Evolutionary conservation across 2,888 invertebrate genomes (phyloP), one percentile per base, ranked within the genome.

Genomic region (Nomada goodeniana): DNA sequence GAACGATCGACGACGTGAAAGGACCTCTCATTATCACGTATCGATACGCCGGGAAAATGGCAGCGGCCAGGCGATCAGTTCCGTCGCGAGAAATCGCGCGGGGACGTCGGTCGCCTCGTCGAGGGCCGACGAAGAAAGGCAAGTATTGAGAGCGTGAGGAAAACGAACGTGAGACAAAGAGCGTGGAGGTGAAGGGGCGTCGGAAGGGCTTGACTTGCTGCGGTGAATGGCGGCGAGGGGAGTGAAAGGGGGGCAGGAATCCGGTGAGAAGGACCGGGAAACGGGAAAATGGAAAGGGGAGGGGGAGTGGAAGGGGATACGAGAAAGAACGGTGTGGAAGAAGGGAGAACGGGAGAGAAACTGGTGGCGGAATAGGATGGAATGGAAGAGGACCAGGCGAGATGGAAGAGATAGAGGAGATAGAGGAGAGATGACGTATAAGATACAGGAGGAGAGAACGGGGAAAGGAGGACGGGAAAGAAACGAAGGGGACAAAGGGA

Each of bases 11-110:
- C 52, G 80, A 74, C 84, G 88, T 50, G 60, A 90, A 91, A 90
- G 91, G 91, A 89, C 80, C 80, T 91, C 91, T 91, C 92, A 92
- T 92, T 92, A 92, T 92, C 86, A 91, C 91, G 92, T 91, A 91
- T 92, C 91, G 89, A 92, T 90, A 91, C 91, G 89, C 89, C 77
- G 83, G 89, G 84, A 91, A 90, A 91, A 91, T 91, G 90, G 89
- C 90, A 87, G 84, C 77, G 85, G 55, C 61, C 71, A 60, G 57
- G 72, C 76, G 67, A 59, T 52, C 44, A 60, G 59, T 57, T 63
- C 36, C 42, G 23, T 13, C 52, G 78, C 64, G 50, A 72, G 57
- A 82, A 85, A 84, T 83, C 52, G 86, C 63, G 71, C 69, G 50
- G 73, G 42, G 63, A 78, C 70, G 80, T 70, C 67, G 76, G 26